Base-by-base conservation (phyloP, 2,113 vertebrate species). In the Physeter macrocephalus region DNA sequence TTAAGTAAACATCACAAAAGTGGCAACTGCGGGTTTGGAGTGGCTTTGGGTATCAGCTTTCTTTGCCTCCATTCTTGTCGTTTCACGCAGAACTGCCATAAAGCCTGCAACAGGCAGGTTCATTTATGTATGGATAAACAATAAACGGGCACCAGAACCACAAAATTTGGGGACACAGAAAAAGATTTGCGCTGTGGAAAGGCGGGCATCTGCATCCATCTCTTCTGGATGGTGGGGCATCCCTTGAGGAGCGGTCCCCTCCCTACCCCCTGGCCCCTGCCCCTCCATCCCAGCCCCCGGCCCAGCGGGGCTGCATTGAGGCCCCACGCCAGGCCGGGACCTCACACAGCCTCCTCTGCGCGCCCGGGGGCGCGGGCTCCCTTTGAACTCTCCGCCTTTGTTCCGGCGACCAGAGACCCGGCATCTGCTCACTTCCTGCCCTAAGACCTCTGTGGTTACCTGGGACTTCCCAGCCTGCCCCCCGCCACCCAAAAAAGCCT, bases 381-480 rank as follows among this genome's bases (percentile, higher is more conserved):
- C 97, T 90, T 97, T 81, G 6, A 98, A 98, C 90, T 97, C 97
- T 13, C 74, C 14, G 87, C 12, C 98, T 98, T 96, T 98, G 98
- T 90, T 97, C 98, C 52, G 81, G 2, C 85, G 27, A 98, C 98
- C 94, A 98, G 88, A 74, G 98, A 98, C 90, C 98, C 82, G 0
- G 95, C 95, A 0, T 75, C 69, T 67, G 94, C 72, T 0, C 97
- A 74, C 82, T 96, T 97, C 74, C 97, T 94, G 0, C 98, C 98
- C 31, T 23, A 36, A 36, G 98, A 97, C 69, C 34, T 10, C 64
- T 0, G 25, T 2, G 61, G 92, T 62, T 57, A 83, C 97, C 97
- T 87, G 94, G 69, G 93, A 66, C 54, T 46, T 98, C 99, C 99
- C 97, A 98, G 98, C 88, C 99, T 99, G 29, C 10, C 20, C 29